Percentiles rank a stretch among this genome's conserved stretches.
Conservation (phyloP, 1,140 invertebrate genomes). For the Drosophila sp. region DNA sequence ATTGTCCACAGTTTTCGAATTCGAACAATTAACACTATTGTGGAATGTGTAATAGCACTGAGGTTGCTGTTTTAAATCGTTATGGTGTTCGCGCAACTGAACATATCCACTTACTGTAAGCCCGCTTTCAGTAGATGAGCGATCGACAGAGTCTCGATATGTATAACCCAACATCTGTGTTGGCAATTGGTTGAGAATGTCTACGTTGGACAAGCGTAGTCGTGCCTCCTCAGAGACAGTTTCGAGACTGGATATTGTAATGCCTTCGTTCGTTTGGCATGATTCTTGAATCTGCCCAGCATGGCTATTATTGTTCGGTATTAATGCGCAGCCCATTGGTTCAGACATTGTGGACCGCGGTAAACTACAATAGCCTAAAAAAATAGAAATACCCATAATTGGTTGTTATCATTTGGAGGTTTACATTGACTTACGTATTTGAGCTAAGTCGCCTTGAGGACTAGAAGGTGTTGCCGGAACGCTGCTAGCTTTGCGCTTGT, state of each 20-base stretch:
- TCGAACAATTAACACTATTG: constrained; percentile 38
- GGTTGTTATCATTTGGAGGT: constrained; percentile 5
- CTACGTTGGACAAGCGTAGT: constrained; percentile 63
- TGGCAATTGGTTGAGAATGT: constrained; percentile 51
- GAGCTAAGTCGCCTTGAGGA: constrained; percentile 84
- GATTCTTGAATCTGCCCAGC: constrained; percentile 38
- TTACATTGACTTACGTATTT: constrained; percentile 70
- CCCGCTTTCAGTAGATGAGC: constrained; percentile 86
- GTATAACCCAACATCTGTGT: constrained; percentile 84
- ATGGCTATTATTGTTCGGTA: constrained; percentile 83
- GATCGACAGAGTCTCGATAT: constrained; percentile 90
- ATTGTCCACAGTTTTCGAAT: constrained; percentile 40
- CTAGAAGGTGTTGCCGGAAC: constrained; percentile 93
- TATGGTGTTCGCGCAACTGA: constrained; percentile 74
- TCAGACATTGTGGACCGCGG: constrained; percentile 91
- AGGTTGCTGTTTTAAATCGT: constrained; percentile 83
- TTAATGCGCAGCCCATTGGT: constrained; percentile 84
- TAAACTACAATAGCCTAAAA: constrained; percentile 90
- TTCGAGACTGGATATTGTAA: constrained; percentile 83
- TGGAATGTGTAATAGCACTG: constrained; percentile 65
- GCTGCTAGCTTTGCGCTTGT: constrained; percentile 90
- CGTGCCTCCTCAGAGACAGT: constrained; percentile 86
- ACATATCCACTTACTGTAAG: constrained; percentile 84
- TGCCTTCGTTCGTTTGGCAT: constrained; percentile 42
- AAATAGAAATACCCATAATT: constrained; percentile 24